These are phyloP conservation scores for Drosophila micromelanica DNA, from an alignment of 1,140 invertebrate genomes.

Conservation along the genomic window DNA sequence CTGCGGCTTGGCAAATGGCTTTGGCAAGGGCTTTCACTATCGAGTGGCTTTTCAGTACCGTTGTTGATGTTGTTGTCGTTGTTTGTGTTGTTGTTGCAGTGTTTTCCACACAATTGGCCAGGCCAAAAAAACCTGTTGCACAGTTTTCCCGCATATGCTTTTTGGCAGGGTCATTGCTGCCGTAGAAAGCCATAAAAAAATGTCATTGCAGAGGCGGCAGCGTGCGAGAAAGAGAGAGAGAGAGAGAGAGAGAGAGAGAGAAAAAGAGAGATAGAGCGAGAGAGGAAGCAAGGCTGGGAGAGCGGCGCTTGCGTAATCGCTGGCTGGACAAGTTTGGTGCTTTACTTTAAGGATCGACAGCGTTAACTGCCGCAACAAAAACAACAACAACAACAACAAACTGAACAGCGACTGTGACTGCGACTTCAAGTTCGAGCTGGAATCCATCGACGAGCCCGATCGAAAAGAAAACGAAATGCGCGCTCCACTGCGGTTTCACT, in stretches of 20 bases:
- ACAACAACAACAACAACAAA: constrained; percentile 32
- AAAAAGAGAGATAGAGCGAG: constrained; percentile 22
- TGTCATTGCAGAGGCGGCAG: constrained; percentile 55
- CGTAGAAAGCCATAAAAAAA: constrained; percentile 74
- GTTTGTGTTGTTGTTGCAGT: background rate
- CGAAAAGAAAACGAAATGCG: constrained; percentile 82
- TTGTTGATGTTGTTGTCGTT: constrained; percentile 1
- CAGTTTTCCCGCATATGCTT: constrained; percentile 64
- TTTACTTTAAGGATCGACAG: constrained; percentile 75
- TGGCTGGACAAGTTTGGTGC: constrained; percentile 73
- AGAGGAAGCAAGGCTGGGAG: constrained; percentile 2
- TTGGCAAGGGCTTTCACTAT: constrained; percentile 63
- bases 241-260: constrained; percentile 3
- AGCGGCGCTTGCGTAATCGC: constrained; percentile 67
- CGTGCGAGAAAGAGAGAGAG: constrained; percentile 16
- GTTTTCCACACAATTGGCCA: constrained; percentile 47
- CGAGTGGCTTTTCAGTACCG: constrained; percentile 12
- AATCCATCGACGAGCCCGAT: constrained; percentile 16
- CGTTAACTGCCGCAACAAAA: constrained; percentile 21
- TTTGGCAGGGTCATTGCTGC: constrained; percentile 76
- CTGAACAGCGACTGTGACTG: constrained; percentile 6
- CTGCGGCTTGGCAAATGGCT: constrained; percentile 5
- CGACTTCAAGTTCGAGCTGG: constrained; percentile 6
- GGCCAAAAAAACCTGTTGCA: constrained; percentile 65
- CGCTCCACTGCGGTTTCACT: constrained; percentile 76